Conservation (phyloP, 2,797 vertebrate species). For the Chlorospingus flavigularis region DNA sequence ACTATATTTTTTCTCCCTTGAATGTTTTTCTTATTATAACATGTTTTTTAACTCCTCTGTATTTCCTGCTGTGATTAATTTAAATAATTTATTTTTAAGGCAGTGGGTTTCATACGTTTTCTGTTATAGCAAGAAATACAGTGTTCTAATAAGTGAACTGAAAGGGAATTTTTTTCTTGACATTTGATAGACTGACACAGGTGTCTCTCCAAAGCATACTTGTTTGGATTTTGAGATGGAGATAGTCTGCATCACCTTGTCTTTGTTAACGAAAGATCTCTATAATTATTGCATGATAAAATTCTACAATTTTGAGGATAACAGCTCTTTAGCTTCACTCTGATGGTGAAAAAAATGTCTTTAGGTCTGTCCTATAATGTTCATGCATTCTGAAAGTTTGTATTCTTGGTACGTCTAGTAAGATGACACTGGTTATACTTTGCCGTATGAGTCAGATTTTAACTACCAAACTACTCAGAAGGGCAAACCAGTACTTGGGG, state of each 20-base stretch:
- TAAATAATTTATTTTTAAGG: neutral
- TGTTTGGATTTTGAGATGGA: neutral
- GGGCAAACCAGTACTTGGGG: neutral
- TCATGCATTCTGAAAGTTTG: neutral
- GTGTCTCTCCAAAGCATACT: neutral
- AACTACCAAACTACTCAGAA: neutral
- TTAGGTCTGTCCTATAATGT: neutral
- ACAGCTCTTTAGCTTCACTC: neutral
- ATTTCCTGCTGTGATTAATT: neutral
- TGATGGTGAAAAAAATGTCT: neutral
- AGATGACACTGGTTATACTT: neutral
- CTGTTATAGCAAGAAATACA: neutral
- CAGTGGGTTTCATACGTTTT: neutral
- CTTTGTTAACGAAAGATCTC: neutral
- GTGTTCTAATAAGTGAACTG: neutral
- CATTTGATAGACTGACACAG: neutral
- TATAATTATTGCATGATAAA: neutral
- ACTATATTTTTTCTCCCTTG: neutral
- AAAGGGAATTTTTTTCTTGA: neutral
- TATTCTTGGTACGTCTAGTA: neutral
- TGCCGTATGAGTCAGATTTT: neutral
- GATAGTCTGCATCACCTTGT: neutral
- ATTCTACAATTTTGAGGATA: neutral
- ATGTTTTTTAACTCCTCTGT: neutral
- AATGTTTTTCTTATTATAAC: neutral